Evolutionary conservation across 2,113 vertebrate species (phyloP), one percentile per base, ranked within the genome.

Genomic region (Mesembrinibis cayennensis): DNA sequence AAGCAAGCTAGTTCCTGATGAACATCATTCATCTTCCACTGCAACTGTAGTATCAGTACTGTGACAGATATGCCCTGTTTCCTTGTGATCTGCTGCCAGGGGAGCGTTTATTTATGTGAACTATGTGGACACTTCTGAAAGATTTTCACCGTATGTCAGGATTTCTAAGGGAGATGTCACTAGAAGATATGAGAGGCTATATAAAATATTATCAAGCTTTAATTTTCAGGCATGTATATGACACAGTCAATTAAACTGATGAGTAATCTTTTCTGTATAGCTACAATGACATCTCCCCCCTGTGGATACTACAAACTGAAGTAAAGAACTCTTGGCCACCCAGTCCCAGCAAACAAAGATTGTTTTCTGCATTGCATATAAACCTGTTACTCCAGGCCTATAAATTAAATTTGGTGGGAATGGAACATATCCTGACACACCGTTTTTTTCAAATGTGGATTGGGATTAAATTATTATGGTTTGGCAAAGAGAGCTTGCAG

Each of bases 291-390:
- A 19, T 66, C 52, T 82, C 2, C 9, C 26, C 26, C 5, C n/a
- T 47, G 3, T 67, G 66, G 47, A 78, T 67, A 53, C 34, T 77
- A 38, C 89, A 45, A 16, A 62, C 91, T 86, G 1, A 3, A 94
- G 77, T 56, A 96, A 95, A 92, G 47, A 91, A 49, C 79, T 95
- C 47, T 91, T 96, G 95, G 94, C 83, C 91, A 90, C 85, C 80
- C 85, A 83, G 79, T 95, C 69, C 52, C 83, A 72, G 89, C 85
- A 97, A 93, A 94, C 58, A 95, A 93, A 79, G 23, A 47, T 69
- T 95, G 2, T 97, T 96, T 97, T 91, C 90, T 95, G 82, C 97
- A 67, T 81, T 81, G 84, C 56, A 67, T 95, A 96, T 95, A 88
- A 66, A 90, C 91, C 86, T 96, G 52, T 95, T 95, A 86, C 77